These are phyloP conservation scores for Phaethornis superciliosus DNA, from an alignment of 2,113 vertebrate species.

Conservation along the genomic window DNA sequence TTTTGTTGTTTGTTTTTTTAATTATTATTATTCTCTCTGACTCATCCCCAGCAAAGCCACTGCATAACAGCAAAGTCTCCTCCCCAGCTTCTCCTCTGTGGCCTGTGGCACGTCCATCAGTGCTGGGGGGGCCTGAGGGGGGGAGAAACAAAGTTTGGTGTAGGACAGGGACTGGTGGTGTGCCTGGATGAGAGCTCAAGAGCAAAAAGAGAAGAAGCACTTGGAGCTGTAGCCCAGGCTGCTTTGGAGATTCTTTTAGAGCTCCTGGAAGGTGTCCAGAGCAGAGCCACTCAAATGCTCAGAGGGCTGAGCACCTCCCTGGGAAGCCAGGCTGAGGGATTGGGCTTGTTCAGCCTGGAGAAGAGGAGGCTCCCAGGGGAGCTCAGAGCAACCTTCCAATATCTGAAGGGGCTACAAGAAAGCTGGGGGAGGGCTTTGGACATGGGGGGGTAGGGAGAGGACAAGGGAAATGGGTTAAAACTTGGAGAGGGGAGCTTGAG, in stretches of 20 bases:
- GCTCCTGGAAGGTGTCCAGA: too few relatives aligned
- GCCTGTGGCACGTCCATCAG: not conserved
- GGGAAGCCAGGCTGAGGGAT: too few relatives aligned
- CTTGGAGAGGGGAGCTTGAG: too few relatives aligned
- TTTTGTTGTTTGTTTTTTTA: not conserved
- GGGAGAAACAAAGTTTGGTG: not conserved
- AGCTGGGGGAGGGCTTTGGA: too few relatives aligned
- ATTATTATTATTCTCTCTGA: not conserved
- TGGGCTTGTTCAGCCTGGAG: too few relatives aligned
- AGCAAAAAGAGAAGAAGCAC: not conserved
- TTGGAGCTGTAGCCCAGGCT: not conserved
- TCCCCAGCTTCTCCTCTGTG: not conserved
- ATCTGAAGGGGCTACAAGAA: too few relatives aligned
- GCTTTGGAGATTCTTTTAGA: not conserved
- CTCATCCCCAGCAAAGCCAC: not conserved
- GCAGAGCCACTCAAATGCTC: too few relatives aligned
- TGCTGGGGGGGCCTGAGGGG: accelerated
- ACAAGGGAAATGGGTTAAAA: too few relatives aligned
- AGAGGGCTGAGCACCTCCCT: too few relatives aligned
- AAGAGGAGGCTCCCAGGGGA: too few relatives aligned
- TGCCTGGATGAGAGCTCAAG: accelerated
- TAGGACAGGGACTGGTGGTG: accelerated
- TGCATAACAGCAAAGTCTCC: accelerated
- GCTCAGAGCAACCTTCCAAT: too few relatives aligned
- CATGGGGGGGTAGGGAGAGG: too few relatives aligned